Conservation (phyloP, 2,888 invertebrate genomes). For the Argyresthia albistria region DNA sequence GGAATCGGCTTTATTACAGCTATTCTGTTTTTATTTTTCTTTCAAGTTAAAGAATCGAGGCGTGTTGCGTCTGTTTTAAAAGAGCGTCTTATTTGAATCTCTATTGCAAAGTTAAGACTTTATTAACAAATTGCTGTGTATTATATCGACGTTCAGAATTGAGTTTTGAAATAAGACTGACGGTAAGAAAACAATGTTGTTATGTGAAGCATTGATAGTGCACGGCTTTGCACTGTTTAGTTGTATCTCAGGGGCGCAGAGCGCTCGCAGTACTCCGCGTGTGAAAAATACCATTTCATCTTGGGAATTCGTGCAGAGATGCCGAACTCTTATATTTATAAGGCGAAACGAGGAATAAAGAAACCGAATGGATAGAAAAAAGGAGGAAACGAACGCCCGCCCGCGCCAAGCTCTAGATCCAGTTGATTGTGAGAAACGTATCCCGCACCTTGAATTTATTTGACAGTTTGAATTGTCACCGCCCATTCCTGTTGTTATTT, state of each 20-base stretch:
- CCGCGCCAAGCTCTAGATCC: constrained; percentile 45
- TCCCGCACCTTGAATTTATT: constrained; percentile 61
- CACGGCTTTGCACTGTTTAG: constrained; percentile 34
- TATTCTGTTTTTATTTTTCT: constrained; percentile 38
- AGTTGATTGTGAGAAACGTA: constrained; percentile 62
- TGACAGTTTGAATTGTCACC: constrained; percentile 61
- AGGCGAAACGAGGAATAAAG: constrained; percentile 59
- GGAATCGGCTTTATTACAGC: constrained; percentile 56
- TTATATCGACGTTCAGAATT: too few species aligned
- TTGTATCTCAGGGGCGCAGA: constrained; percentile 24
- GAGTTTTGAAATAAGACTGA: background rate
- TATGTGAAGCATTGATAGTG: constrained; percentile 34
- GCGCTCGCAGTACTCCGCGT: constrained; percentile 16
- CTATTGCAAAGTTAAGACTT: too few species aligned
- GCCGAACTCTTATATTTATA: constrained; percentile 66
- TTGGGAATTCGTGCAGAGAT: constrained; percentile 61
- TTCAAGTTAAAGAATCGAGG: constrained; percentile 50
- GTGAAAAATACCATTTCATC: constrained; percentile 66
- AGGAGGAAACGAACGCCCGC: constrained; percentile 14
- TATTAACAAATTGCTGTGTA: background rate
- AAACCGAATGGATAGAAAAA: constrained; percentile 56
- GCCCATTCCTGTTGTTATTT: constrained; percentile 43
- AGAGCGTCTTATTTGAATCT: too few species aligned
- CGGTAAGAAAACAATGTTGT: constrained; percentile 1
- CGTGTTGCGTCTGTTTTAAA: constrained; percentile 25